A percentile compares a stretch with the other conserved stretches of the same genome.
Evolutionary conservation across 2,113 vertebrate genomes (phyloP).

Genomic region (Fregata magnificens): DNA sequence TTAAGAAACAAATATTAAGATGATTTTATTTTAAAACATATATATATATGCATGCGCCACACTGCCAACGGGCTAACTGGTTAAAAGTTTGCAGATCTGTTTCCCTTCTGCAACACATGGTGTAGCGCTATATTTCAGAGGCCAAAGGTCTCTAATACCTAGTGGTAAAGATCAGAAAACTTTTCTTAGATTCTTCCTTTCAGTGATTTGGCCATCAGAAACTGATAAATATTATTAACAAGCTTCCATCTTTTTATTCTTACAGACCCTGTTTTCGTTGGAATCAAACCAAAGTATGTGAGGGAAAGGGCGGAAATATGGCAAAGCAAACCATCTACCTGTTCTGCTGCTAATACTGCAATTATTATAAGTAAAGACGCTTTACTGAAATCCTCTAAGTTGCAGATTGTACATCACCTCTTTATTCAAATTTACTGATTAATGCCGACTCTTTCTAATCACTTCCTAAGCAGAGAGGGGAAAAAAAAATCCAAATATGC

Average conservation of each 20-base stretch:
- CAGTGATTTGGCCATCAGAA: background rate
- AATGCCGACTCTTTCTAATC: background rate
- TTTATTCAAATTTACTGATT: background rate
- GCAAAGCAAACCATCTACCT: slow-evolving; percentile 14
- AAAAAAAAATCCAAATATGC: background rate
- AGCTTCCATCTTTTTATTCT: background rate
- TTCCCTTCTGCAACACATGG: background rate
- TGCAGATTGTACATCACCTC: background rate
- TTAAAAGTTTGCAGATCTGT: background rate
- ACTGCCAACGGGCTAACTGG: background rate
- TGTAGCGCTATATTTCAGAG: background rate
- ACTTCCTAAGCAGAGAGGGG: background rate
- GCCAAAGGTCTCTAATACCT: background rate
- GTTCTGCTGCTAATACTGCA: background rate
- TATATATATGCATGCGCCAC: background rate
- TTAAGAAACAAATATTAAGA: background rate
- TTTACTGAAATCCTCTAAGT: background rate
- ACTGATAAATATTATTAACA: background rate
- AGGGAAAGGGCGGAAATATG: background rate
- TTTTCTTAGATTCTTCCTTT: background rate
- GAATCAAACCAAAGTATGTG: background rate
- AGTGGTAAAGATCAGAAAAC: slow-evolving; percentile 11
- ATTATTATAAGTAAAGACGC: background rate
- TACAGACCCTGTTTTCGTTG: background rate
- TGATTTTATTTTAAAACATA: background rate